Base-by-base conservation (phyloP, 1,140 invertebrate species). In the Littorina saxatilis region DNA sequence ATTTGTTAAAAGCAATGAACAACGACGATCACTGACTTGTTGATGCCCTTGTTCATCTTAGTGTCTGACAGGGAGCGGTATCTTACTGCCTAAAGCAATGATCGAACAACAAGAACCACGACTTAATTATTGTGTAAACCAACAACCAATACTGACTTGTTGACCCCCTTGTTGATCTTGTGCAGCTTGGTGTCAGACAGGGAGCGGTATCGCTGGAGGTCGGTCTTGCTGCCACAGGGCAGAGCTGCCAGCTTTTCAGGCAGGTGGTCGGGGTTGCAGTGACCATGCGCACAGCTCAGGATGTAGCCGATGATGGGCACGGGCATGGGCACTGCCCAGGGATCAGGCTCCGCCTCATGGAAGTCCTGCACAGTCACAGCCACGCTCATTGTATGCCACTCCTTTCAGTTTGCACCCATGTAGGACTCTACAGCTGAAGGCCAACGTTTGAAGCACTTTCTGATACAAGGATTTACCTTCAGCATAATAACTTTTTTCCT, bases 271-370 rank as follows among this genome's bases (percentile, higher is more conserved):
- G 63, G 32, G 27, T 72, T 39, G 63, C 86, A 84, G 13, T 87
- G 77, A 27, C 81, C 52, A 78, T 90, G 87, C 32, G 68, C 66
- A 81, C 89, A 89, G 58, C 83, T 87, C 39, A 85, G 83, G 0
- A 89, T 72, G 78, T 84, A 89, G 29, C 87, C 88, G 58, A 87
- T 85, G 29, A 90, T 85, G 15, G 89, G 88, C n/a, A 89, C 81
- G 3, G 88, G 87, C 80, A 89, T 68, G 35, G 83, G 78, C 4
- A 87, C 77, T 39, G 84, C 81, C 86, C 87, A 89, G 0, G 87
- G 86, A 70, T 88, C 86, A 37, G 88, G 89, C 73, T 89, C 88
- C 58, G 87, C 81, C 7, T 82, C 50, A 39, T 37, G 77, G 35
- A 87, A 86, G 47, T 89, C 86, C 89, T 90, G 75, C 27, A 78